A percentile compares a stretch with the other conserved stretches of the same genome.
phyloP scores from a whole-genome alignment of 2,888 invertebrate genomes.

The Drosophila fulvimacula region DNA sequence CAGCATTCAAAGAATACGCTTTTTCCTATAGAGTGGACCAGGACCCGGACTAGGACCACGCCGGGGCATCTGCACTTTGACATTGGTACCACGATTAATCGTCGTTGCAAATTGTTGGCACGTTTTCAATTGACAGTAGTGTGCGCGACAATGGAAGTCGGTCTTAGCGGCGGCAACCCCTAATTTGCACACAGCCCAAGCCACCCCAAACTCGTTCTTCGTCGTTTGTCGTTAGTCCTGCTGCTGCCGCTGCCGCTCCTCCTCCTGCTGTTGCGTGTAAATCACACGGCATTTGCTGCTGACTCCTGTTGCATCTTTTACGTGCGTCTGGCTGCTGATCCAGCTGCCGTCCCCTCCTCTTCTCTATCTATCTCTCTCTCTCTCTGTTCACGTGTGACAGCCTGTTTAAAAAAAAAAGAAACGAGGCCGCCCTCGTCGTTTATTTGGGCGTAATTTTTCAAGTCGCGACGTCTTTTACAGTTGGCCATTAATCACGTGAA shows the following conservation, averaged over 20 bases:
- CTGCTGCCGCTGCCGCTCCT: constrained; percentile 46
- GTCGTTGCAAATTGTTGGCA: constrained; percentile 84
- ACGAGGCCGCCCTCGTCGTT: constrained; percentile 64
- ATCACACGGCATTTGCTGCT: constrained; percentile 77
- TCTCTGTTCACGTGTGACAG: constrained; percentile 64
- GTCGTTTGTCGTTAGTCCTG: constrained; percentile 8
- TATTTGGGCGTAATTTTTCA: constrained; percentile 77
- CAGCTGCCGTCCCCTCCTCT: constrained; percentile 12
- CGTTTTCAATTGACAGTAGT: constrained; percentile 84
- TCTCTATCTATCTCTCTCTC: not conserved
- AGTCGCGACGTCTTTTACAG: constrained; percentile 78
- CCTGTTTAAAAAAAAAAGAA: constrained; percentile 63
- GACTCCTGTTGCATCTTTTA: constrained; percentile 79
- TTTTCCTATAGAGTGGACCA: not conserved
- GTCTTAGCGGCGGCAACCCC: constrained; percentile 60
- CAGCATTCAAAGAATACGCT: constrained; percentile 8
- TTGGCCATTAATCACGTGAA: constrained; percentile 71
- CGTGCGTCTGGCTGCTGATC: constrained; percentile 59
- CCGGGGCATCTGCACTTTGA: constrained; percentile 38
- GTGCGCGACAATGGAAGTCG: constrained; percentile 38
- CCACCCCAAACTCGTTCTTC: not conserved
- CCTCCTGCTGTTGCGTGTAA: constrained; percentile 65
- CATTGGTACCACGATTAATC: constrained; percentile 82
- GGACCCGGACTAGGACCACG: not conserved
- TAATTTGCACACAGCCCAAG: constrained; percentile 61